Evolutionary conservation across 2,113 vertebrate species (phyloP).

Genomic region (Piprites chloris): DNA sequence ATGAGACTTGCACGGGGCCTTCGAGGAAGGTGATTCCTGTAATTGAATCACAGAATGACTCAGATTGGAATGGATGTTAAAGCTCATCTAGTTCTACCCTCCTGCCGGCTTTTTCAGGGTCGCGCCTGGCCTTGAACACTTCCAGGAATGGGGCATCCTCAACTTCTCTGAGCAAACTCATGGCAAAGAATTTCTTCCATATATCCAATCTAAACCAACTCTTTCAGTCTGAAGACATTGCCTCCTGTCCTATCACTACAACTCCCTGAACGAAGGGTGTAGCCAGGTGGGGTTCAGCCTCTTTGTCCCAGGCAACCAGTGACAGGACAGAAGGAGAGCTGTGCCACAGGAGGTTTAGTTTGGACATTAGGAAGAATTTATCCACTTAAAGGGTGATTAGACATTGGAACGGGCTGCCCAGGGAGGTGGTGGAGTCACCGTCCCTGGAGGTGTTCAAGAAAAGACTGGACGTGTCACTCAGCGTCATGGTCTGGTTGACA

Average conservation of each 20-base stretch:
- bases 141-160: not conserved
- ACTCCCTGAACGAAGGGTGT: not conserved
- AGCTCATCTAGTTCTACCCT: not conserved
- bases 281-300: not conserved
- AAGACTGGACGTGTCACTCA: not conserved
- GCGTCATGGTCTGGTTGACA: not conserved
- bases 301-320: not conserved
- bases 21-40: not conserved
- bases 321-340: not conserved
- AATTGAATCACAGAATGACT: not conserved
- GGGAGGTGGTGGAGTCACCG: not conserved
- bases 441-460: no score
- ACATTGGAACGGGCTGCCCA: not conserved
- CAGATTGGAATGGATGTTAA: not conserved
- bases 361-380: not conserved
- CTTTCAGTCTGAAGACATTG: not conserved
- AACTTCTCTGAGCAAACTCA: not conserved
- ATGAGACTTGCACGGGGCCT: not conserved
- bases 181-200: not conserved
- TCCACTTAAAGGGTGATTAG: not conserved
- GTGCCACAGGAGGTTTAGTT: not conserved
- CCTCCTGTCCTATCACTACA: not conserved
- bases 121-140: not conserved
- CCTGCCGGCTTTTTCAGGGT: not conserved
- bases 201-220: not conserved